Conservation (phyloP, 2,113 vertebrate species). For the Leuciscus idus region DNA sequence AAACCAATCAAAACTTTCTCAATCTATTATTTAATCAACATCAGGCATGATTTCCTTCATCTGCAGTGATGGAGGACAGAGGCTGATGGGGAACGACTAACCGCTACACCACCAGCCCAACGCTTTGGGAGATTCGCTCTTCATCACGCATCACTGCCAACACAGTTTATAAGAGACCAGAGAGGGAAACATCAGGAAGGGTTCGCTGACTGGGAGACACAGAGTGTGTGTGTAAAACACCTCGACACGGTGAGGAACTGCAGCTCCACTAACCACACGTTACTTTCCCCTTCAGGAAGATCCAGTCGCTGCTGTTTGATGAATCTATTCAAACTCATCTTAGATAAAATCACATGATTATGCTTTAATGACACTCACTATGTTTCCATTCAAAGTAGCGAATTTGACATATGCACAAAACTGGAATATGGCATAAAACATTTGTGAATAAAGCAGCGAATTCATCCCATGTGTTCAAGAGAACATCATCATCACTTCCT, state of each 20-base stretch:
- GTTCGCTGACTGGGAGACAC: not conserved
- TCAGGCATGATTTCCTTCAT: not conserved
- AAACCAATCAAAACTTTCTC: not conserved
- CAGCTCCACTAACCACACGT: not conserved
- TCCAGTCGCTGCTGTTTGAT: not conserved
- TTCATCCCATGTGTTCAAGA: too few species aligned
- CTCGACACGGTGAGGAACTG: not conserved
- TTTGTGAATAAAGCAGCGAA: too few species aligned
- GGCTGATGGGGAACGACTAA: not conserved
- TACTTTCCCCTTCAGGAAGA: not conserved
- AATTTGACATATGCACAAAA: too few species aligned
- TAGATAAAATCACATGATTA: too few species aligned
- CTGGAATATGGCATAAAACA: too few species aligned
- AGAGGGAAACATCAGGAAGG: not conserved
- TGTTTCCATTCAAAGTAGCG: too few species aligned
- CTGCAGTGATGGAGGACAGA: not conserved
- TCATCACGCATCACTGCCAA: constrained; percentile 4
- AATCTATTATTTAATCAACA: not conserved
- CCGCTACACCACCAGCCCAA: not conserved
- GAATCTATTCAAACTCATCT: not conserved
- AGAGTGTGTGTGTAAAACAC: not conserved
- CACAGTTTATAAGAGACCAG: not conserved
- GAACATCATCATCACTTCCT: too few species aligned
- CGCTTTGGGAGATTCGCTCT: not conserved
- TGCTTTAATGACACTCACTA: too few species aligned